These are phyloP conservation scores for Cheilosia vernalis DNA, from an alignment of 2,888 invertebrate genomes.

Conservation along the genomic window DNA sequence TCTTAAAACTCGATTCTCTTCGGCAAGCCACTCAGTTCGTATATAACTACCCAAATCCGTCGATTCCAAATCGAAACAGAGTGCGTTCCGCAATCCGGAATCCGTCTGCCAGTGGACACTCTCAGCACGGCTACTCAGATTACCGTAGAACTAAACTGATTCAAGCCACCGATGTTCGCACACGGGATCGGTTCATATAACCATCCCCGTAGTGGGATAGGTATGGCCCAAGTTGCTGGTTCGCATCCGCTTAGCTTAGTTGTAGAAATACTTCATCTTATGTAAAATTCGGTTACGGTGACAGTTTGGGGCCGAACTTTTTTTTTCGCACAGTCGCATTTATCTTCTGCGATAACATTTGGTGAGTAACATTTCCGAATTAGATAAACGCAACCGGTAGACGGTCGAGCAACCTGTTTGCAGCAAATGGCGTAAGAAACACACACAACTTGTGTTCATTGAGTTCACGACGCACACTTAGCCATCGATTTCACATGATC, in stretches of 20 bases:
- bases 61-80: conserved; percentile 19
- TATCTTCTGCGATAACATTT: conserved; percentile 35
- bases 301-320: neutral
- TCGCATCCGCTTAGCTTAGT: conserved; percentile 15
- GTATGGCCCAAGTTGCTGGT: conserved; percentile 22
- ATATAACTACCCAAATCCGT: conserved; percentile 12
- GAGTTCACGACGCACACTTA: conserved; percentile 13
- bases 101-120: neutral
- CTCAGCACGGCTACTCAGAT: conserved; percentile 5
- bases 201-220: conserved; percentile 49
- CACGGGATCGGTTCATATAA: conserved; percentile 40
- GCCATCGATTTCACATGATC: conserved; percentile 54
- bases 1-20: conserved; percentile 18
- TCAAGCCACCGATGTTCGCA: conserved; percentile 28
- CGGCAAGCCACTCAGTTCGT: no score
- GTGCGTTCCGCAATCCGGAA: neutral
- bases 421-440: conserved; percentile 58
- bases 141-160: conserved; percentile 46
- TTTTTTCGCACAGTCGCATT: neutral
- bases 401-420: conserved; percentile 44
- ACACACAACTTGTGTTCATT: conserved; percentile 4
- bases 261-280: conserved; percentile 19
- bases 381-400: conserved; percentile 54
- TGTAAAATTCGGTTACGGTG: conserved; percentile 51
- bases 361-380: conserved; percentile 58